A percentile compares a stretch with the other conserved stretches of the same genome.
Evolutionary conservation across 2,797 vertebrate genomes (phyloP).

Genomic region (Danio albolineatus): DNA sequence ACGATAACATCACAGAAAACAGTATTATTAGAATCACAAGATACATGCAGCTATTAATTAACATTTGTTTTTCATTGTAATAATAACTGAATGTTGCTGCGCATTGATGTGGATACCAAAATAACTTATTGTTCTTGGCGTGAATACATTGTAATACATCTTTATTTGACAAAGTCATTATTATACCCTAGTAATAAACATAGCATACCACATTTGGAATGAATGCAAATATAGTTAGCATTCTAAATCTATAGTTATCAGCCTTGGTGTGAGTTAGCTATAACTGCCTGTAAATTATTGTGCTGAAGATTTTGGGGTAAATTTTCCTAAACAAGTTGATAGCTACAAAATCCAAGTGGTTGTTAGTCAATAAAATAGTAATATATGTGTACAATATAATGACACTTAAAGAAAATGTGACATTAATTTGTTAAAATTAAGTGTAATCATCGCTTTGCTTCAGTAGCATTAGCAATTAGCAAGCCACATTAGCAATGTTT

Average conservation of each 20-base stretch:
- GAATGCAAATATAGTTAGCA: background rate
- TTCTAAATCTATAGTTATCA: background rate
- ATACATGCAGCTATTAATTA: no score
- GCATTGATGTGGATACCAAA: no score
- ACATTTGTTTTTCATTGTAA: no score
- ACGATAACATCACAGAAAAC: no score
- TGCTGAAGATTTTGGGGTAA: background rate
- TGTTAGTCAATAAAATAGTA: background rate
- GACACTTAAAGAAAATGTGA: no score
- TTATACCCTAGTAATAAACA: background rate
- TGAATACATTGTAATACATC: no score
- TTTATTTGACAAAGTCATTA: no score
- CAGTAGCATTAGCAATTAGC: background rate
- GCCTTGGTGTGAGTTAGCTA: constrained; percentile 9
- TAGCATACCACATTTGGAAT: background rate
- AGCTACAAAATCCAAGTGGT: background rate
- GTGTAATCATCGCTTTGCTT: background rate
- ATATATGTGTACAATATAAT: background rate
- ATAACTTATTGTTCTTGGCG: no score
- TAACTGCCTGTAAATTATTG: constrained; percentile 7
- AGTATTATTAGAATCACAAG: no score
- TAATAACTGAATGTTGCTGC: no score
- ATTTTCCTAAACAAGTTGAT: background rate
- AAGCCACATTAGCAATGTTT: constrained; percentile 9
- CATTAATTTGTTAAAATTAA: background rate